A percentile compares a stretch with the other conserved stretches of the same genome.
Evolutionary conservation across 2,888 invertebrate genomes (phyloP).

Genomic region (Microplitis manilae): DNA sequence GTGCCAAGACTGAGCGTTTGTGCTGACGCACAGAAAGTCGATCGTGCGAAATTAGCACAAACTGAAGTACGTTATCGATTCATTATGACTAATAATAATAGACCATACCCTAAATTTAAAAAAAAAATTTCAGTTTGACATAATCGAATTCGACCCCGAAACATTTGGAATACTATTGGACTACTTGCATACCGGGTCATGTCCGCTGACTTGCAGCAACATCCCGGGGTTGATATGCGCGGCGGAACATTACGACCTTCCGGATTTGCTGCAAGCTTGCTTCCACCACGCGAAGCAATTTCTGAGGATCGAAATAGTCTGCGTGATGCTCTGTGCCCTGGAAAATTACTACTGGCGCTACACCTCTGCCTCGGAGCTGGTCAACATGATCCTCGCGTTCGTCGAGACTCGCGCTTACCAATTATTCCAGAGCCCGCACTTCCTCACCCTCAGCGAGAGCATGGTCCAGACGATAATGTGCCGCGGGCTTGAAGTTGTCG

Average conservation of each 20-base stretch:
- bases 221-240: conserved; percentile 95
- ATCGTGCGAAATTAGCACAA: conserved; percentile 91
- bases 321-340: conserved; percentile 91
- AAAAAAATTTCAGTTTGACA: conserved; percentile 81
- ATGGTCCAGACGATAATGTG: conserved; percentile 97
- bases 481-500: conserved; percentile 90
- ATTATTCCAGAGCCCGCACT: conserved; percentile 88
- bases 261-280: conserved; percentile 92
- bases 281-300: conserved; percentile 97
- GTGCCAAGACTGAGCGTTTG: conserved; percentile 92
- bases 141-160: conserved; percentile 95
- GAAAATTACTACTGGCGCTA: conserved; percentile 97
- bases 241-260: conserved; percentile 94
- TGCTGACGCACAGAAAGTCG: conserved; percentile 95
- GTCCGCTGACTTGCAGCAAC: conserved; percentile 91
- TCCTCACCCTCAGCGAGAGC: conserved; percentile 90
- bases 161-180: conserved; percentile 92
- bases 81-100: not conserved
- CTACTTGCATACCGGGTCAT: conserved; percentile 93
- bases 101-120: not conserved
- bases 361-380: conserved; percentile 92
- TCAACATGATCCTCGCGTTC: conserved; percentile 94
- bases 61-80: conserved; percentile 78
- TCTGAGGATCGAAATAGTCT: conserved; percentile 92
- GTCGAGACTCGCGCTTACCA: conserved; percentile 90